Conservation (phyloP, 2,797 vertebrate species). For the Rallus crepitans region DNA sequence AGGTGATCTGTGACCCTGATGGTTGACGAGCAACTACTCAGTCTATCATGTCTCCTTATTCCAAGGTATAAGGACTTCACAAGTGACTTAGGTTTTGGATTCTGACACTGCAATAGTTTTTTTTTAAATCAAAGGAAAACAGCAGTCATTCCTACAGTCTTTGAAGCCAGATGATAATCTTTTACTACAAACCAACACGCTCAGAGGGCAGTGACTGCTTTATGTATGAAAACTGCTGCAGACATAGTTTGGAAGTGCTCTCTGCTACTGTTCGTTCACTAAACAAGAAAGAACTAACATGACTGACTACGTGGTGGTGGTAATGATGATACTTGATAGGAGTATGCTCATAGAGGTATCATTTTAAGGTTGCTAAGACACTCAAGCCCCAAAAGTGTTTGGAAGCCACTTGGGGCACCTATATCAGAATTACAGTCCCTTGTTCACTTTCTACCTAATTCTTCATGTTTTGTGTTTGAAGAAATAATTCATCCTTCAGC, state of each 20-base stretch:
- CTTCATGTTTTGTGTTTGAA: background rate
- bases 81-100: background rate
- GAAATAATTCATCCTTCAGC: background rate
- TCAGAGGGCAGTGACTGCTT: background rate
- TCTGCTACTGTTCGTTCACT: background rate
- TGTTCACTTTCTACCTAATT: background rate
- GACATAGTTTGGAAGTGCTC: background rate
- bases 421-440: background rate
- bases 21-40: background rate
- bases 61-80: background rate
- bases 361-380: conserved; percentile 29
- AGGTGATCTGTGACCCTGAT: background rate
- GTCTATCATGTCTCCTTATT: background rate
- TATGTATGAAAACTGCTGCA: background rate
- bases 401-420: background rate
- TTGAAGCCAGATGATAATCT: background rate
- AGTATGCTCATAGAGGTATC: background rate
- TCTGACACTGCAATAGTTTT: background rate
- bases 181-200: background rate
- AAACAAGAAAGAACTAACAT: background rate
- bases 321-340: background rate
- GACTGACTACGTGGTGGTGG: background rate
- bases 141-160: background rate
- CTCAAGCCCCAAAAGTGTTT: background rate
- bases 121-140: background rate